Evolutionary conservation across 2,797 vertebrate species (phyloP).

Genomic region (Bradypodion pumilum): DNA sequence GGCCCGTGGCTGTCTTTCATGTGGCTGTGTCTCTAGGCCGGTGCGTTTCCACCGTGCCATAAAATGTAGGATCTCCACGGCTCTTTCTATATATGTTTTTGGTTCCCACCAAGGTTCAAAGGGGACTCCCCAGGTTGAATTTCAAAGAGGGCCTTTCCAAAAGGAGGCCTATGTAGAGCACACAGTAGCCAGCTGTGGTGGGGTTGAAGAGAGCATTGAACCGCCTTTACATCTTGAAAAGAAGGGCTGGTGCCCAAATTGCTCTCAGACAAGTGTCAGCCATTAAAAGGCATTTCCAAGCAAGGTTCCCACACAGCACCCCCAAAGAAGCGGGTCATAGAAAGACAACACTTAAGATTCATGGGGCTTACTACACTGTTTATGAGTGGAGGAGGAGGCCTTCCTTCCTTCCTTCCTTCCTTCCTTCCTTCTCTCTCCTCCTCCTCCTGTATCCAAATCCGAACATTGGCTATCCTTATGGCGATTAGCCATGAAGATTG

Average conservation of each 20-base stretch:
- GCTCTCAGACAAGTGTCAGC: neutral
- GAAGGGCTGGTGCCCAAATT: slow-evolving; percentile 1
- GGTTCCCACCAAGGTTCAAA: slow-evolving; percentile 62
- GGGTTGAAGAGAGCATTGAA: slow-evolving; percentile 23
- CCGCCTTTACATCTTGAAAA: neutral
- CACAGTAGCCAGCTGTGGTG: neutral
- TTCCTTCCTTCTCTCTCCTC: too few species aligned
- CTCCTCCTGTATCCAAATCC: too few species aligned
- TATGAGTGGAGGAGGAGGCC: neutral
- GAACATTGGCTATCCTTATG: too few species aligned
- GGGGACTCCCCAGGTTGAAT: slow-evolving; percentile 60
- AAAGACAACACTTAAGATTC: too few species aligned
- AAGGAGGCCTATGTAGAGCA: slow-evolving; percentile 1
- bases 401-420: too few species aligned
- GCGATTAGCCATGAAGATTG: too few species aligned
- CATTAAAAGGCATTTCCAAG: neutral
- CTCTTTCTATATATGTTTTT: neutral
- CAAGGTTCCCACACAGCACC: neutral
- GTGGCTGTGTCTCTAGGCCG: too few species aligned
- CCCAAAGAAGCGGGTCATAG: neutral
- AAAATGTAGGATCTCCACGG: slow-evolving; percentile 27
- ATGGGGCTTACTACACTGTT: too few species aligned
- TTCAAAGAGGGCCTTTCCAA: slow-evolving; percentile 58
- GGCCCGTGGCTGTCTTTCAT: neutral
- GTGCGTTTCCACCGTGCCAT: slow-evolving; percentile 53